phyloP scores from a whole-genome alignment of 2,888 invertebrate species.

The Carabus problematicus region DNA sequence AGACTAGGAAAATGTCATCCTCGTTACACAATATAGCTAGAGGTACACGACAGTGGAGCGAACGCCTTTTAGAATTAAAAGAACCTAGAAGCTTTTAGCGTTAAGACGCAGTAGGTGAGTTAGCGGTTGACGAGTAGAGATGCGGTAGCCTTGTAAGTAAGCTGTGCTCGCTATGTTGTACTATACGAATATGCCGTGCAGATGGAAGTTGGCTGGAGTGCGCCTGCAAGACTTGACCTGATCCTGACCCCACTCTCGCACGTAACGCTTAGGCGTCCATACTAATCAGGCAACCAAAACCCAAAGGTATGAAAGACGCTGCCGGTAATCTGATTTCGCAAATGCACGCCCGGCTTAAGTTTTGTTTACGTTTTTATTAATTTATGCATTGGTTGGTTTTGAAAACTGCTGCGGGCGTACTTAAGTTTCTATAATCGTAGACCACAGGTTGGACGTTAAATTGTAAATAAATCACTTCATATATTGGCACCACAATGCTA shows the following conservation, averaged over 20 bases:
- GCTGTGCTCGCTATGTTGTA: too few species aligned
- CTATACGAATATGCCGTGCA: background rate
- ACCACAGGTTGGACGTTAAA: too few species aligned
- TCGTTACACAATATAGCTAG: too few species aligned
- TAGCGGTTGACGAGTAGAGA: conserved; percentile 20
- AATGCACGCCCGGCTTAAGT: conserved; percentile 28
- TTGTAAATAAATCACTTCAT: background rate
- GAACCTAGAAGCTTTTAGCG: conserved; percentile 40
- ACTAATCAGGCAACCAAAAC: conserved; percentile 31
- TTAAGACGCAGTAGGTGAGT: conserved; percentile 33
- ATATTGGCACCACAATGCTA: background rate
- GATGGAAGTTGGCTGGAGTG: background rate
- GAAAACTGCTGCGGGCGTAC: too few species aligned
- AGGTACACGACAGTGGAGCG: background rate
- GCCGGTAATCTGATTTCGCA: conserved; percentile 36
- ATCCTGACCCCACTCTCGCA: conserved; percentile 40
- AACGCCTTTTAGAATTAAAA: conserved; percentile 41
- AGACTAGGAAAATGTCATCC: too few species aligned
- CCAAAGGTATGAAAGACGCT: conserved; percentile 21
- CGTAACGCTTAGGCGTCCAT: conserved; percentile 31
- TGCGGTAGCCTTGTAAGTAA: too few species aligned
- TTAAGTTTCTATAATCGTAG: too few species aligned
- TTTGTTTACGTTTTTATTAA: conserved; percentile 37
- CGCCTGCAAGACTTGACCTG: conserved; percentile 31
- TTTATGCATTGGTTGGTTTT: conserved; percentile 23